Percentiles rank a stretch among this genome's conserved stretches.
Evolutionary conservation across 1,140 invertebrate species (phyloP).

Genomic region (Hylaeus volcanicus): DNA sequence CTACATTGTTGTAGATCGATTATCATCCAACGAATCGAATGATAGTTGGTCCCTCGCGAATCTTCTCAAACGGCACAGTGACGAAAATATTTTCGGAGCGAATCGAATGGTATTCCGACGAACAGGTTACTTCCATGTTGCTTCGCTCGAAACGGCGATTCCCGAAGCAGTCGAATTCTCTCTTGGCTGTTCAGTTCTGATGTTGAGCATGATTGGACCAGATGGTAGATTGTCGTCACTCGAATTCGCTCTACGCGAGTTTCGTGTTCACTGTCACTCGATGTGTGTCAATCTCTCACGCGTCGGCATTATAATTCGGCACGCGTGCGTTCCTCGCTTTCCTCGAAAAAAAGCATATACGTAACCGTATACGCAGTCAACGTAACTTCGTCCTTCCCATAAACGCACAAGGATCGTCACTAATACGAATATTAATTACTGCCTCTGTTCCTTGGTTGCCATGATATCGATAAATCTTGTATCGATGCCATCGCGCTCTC

Average conservation of each 20-base stretch:
- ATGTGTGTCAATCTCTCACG: neutral
- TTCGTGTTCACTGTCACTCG: neutral
- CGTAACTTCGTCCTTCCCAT: neutral
- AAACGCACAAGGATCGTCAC: neutral
- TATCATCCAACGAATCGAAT: conserved; percentile 9
- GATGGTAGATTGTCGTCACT: neutral
- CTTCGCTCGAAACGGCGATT: neutral
- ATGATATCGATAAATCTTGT: conserved; percentile 5
- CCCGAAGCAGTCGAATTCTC: no score
- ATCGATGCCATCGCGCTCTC: neutral
- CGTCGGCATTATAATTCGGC: neutral
- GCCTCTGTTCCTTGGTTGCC: neutral
- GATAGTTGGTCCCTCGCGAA: neutral
- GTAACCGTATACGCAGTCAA: neutral
- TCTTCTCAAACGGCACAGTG: conserved; percentile 5
- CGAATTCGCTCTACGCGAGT: neutral
- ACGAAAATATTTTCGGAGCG: neutral
- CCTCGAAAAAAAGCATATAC: no score
- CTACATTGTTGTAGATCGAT: conserved; percentile 14
- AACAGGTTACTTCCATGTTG: conserved; percentile 49
- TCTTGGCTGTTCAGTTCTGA: no score
- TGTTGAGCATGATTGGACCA: conserved; percentile 1
- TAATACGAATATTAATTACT: neutral
- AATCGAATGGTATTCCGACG: neutral
- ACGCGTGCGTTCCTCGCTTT: neutral